phyloP scores from a whole-genome alignment of 2,797 vertebrate genomes.

The Brachyrhaphis roseni region DNA sequence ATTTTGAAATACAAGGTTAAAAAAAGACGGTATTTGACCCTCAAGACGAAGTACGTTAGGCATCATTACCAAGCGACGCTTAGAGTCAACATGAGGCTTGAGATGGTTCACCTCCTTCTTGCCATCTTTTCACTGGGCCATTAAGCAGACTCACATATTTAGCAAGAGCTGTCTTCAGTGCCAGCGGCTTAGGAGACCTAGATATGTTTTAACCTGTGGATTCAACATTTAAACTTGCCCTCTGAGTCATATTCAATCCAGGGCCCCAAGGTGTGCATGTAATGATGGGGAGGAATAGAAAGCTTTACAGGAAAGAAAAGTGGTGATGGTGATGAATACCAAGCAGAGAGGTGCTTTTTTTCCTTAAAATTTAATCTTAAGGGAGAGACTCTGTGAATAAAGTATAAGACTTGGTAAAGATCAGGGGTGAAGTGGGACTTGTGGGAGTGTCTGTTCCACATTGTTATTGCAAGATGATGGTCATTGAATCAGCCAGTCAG shows the following conservation, averaged over 20 bases:
- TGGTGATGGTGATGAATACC: constrained; percentile 47
- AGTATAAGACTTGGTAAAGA: constrained; percentile 32
- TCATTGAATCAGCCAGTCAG: constrained; percentile 55
- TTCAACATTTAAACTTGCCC: constrained; percentile 49
- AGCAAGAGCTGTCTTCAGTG: constrained; percentile 38
- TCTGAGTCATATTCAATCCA: constrained; percentile 57
- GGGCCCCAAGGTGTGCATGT: constrained; percentile 46
- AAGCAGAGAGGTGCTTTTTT: constrained; percentile 34
- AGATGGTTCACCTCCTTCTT: constrained; percentile 67
- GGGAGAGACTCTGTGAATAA: constrained; percentile 24
- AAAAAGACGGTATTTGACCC: constrained; percentile 46
- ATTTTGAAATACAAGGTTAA: constrained; percentile 30
- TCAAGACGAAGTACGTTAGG: constrained; percentile 47
- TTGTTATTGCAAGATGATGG: constrained; percentile 41
- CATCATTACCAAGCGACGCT: constrained; percentile 61
- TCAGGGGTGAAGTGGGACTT: constrained; percentile 24
- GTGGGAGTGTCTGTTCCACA: constrained; percentile 37
- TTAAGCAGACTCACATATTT: constrained; percentile 69
- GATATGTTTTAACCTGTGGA: constrained; percentile 60
- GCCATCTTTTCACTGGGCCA: constrained; percentile 70
- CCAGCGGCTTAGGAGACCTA: constrained; percentile 48
- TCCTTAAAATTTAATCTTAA: constrained; percentile 28
- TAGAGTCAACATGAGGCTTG: constrained; percentile 66
- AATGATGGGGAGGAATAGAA: constrained; percentile 51
- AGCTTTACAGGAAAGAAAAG: constrained; percentile 52